phyloP scores from a whole-genome alignment of 2,113 vertebrate genomes.

The Aldabrachelys gigantea region DNA sequence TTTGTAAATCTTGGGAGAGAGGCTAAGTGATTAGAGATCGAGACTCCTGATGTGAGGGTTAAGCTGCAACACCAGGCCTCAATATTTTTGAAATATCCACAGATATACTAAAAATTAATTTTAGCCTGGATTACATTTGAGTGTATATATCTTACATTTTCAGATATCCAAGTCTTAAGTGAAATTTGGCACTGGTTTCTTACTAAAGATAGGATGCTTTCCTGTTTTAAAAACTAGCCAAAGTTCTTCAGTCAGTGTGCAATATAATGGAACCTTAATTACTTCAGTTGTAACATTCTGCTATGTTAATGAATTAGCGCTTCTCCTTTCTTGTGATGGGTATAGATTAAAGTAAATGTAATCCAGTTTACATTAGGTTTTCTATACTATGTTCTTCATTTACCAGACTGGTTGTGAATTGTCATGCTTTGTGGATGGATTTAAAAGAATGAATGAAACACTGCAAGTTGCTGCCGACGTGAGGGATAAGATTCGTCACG shows the following conservation, averaged over 20 bases:
- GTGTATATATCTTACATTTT: background rate
- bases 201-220: rapidly evolving
- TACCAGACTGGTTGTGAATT: constrained; percentile 43
- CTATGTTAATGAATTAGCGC: rapidly evolving
- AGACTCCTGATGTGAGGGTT: background rate
- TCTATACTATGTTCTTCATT: background rate
- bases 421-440: constrained; percentile 62
- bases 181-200: background rate
- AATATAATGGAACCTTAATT: rapidly evolving
- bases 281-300: background rate
- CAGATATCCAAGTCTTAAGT: background rate
- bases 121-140: background rate
- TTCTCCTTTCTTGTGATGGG: background rate
- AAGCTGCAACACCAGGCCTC: background rate
- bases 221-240: rapidly evolving
- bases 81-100: background rate
- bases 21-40: background rate
- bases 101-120: background rate
- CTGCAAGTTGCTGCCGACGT: background rate
- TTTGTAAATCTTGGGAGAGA: background rate
- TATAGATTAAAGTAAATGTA: background rate
- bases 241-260: background rate
- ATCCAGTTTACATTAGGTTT: background rate
- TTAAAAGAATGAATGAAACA: background rate
- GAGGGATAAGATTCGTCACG: rapidly evolving